Evolutionary conservation across 2,113 vertebrate genomes (phyloP), one percentile per base, ranked within the genome.

Genomic region (Zootoca vivipara): DNA sequence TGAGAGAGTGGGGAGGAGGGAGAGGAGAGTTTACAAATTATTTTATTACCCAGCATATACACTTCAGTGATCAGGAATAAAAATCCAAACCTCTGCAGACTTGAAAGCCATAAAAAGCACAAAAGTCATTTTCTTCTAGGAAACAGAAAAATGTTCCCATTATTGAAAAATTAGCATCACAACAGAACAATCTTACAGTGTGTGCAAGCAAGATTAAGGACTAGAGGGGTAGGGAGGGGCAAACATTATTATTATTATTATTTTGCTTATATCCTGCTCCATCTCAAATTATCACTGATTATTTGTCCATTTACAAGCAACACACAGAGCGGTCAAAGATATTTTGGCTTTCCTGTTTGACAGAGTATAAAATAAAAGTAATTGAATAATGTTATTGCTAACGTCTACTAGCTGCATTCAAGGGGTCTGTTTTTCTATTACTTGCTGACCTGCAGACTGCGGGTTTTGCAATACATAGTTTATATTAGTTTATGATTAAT

Each of bases 61-160:
- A 85, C 56, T 86, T 88, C 26, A 86, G 20, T 67, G 81, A 85
- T 92, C 40, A 89, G 58, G 12, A 94, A 85, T 67, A n/a, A 92
- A 91, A 93, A 84, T 65, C 91, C 83, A 90, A 77, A 42, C 3
- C 73, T 89, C 75, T 82, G 35, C 77, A 89, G 73, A 12, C 70
- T 82, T 82, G 78, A 75, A 89, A 87, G 24, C 16, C 73, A 56
- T 67, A 24, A 87, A 80, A 35, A 90, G 8, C 46, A 28, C 8
- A 73, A 0, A 9, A 89, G 78, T 79, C 0, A 83, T 89, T 89
- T 88, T 89, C 42, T 35, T 89, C 82, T 67, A 30, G 6, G 64
- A 85, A 56, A 46, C 1, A 35, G 87, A 26, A 35, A 33, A 89
- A n/a, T 65, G 74, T 78, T 18, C 78, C 56, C 78, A 73, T 64